Evolutionary conservation across 2,113 vertebrate genomes (phyloP).

Genomic region (Amphiprion ocellaris): DNA sequence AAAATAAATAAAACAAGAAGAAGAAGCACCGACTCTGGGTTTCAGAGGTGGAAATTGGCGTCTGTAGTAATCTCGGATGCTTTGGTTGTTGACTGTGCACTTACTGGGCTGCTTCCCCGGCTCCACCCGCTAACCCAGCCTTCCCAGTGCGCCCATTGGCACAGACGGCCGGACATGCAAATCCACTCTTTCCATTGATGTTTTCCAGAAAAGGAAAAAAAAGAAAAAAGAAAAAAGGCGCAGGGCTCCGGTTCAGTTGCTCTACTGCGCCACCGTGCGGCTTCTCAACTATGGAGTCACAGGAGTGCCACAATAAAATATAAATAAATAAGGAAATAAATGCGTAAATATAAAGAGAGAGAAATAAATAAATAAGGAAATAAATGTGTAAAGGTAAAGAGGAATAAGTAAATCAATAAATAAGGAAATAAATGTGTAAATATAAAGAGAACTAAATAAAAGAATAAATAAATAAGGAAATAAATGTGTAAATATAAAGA

Average conservation of each 20-base stretch:
- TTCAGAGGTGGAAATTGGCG: slow-evolving; percentile 7
- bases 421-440: too few species aligned
- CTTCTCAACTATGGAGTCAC: background rate
- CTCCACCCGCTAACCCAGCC: slow-evolving; percentile 84
- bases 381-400: too few species aligned
- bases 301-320: too few species aligned
- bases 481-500: too few species aligned
- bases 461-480: too few species aligned
- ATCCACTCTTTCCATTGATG: slow-evolving; percentile 83
- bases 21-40: background rate
- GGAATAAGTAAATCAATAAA: too few species aligned
- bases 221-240: slow-evolving; percentile 29
- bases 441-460: too few species aligned
- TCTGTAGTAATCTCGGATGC: slow-evolving; percentile 76
- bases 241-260: slow-evolving; percentile 13
- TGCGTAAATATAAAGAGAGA: too few species aligned
- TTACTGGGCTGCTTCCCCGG: slow-evolving; percentile 77
- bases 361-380: too few species aligned
- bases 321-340: background rate
- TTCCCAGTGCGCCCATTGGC: slow-evolving; percentile 80
- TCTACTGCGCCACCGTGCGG: slow-evolving; percentile 73
- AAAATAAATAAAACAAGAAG: background rate
- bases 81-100: slow-evolving; percentile 81
- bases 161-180: slow-evolving; percentile 80
- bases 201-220: slow-evolving; percentile 64